Evolutionary conservation across 2,797 vertebrate genomes (phyloP), one percentile per base, ranked within the genome.

Genomic region (Chrosomus eos): DNA sequence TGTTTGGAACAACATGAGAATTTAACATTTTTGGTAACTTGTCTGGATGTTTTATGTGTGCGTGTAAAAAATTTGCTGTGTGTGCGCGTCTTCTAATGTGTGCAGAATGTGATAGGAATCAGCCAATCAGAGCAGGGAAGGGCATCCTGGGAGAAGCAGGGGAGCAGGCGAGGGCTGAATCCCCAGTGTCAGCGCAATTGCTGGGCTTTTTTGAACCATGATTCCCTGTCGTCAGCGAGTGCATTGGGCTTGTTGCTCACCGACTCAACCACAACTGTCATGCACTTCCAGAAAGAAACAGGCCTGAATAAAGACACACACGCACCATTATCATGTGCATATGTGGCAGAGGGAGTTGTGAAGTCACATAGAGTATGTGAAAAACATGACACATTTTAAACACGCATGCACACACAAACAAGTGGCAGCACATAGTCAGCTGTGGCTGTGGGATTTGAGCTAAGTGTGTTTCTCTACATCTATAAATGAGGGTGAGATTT

Each of bases 181-280:
- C 80, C 72, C 71, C 18, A 36, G 66, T 33, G 81, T 88, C 80
- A 83, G 84, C 62, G 7, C 28, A 33, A 78, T 64, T 51, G 13
- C 43, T 80, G 38, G 80, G 18, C 58, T 79, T 84, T 86, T 87
- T 84, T 78, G 36, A 72, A 33, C 62, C 48, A 43, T 71, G 62
- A 88, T 80, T 88, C 80, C 70, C 80, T 64, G 43, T 78, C 19
- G 53, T 86, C 87, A 85, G 76, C 75, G 62, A 31, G 74, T 78
- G 73, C 73, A 10, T 70, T 71, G 31, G 33, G 23, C 62, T 81
- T 70, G 48, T 60, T 21, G 53, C 71, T 60, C 40, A 7, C 53
- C 6, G 53, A 62, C 38, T 51, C 43, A 73, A 81, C 70, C 45
- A 48, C 67, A 77, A 67, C 80, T 38, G 64, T 77, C 81, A 83